Conservation (phyloP, 2,113 vertebrate genomes). For the Misgurnus mizolepis region DNA sequence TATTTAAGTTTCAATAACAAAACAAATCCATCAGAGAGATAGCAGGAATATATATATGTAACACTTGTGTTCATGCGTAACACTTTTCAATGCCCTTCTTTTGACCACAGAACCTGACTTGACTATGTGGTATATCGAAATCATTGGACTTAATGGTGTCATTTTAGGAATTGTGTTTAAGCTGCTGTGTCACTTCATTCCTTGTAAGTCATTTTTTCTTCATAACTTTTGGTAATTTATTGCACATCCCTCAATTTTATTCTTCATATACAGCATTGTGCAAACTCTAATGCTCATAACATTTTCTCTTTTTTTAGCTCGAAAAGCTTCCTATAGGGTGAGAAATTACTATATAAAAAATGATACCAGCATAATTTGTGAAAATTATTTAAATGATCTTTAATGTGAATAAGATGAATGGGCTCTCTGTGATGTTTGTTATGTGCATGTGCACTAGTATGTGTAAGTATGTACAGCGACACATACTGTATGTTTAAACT, state of each 20-base stretch:
- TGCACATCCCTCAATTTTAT: neutral
- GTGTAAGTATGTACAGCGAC: slow-evolving; percentile 7
- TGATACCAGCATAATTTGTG: neutral
- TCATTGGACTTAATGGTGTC: slow-evolving; percentile 28
- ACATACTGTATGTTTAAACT: slow-evolving; percentile 52
- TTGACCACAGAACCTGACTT: slow-evolving; percentile 60
- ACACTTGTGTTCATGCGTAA: neutral
- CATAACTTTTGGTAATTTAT: neutral
- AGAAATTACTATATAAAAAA: slow-evolving; percentile 6
- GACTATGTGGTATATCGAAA: slow-evolving; percentile 12
- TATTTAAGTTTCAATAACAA: no score
- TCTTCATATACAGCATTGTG: neutral
- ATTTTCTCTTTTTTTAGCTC: slow-evolving; percentile 60
- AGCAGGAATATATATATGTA: neutral
- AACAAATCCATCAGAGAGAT: slow-evolving; percentile 54
- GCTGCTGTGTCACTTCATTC: slow-evolving; percentile 47
- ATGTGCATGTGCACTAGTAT: neutral
- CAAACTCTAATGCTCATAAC: neutral
- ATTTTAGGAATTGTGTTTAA: slow-evolving; percentile 38
- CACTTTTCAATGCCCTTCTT: neutral
- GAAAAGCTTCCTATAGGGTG: slow-evolving; percentile 56
- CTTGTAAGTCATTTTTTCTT: slow-evolving; percentile 59
- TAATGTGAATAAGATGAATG: slow-evolving; percentile 1
- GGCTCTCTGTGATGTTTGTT: neutral
- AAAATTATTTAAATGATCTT: neutral